phyloP scores from a whole-genome alignment of 2,113 vertebrate genomes.

The Hypocryptadius cinnamomeus region DNA sequence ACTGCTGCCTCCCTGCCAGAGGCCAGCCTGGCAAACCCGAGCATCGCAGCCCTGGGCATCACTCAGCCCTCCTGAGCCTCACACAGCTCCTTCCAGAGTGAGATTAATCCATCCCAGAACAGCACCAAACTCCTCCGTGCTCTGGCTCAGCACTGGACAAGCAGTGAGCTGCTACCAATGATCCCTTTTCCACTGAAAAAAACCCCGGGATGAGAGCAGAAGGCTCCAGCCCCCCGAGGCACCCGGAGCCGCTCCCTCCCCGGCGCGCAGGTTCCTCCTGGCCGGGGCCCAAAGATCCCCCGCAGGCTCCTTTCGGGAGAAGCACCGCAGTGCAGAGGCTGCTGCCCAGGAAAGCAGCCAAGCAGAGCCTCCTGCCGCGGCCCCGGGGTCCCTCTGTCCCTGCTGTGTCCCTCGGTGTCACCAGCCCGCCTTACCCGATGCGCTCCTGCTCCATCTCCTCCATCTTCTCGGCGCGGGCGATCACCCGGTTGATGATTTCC shows the following conservation, averaged over 20 bases:
- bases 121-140: not conserved
- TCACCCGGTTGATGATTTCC: slow-evolving; percentile 91
- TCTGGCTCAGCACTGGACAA: rapidly evolving
- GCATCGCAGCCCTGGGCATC: not conserved
- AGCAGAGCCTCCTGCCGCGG: not conserved
- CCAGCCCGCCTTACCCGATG: slow-evolving; percentile 75
- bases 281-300: not conserved
- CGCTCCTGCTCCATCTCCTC: slow-evolving; percentile 89
- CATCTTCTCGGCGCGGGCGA: slow-evolving; percentile 88
- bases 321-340: slow-evolving; percentile 44
- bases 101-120: not conserved
- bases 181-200: not conserved
- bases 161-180: rapidly evolving
- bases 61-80: not conserved
- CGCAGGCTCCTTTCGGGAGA: not conserved
- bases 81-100: not conserved
- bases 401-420: not conserved
- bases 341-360: slow-evolving; percentile 3
- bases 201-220: too few relatives aligned
- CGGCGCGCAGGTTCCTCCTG: not conserved
- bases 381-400: not conserved
- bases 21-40: not conserved
- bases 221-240: not conserved
- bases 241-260: not conserved
- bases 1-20: not conserved